Conservation (phyloP, 2,888 invertebrate species). For the Polydrusus tereticollis region DNA sequence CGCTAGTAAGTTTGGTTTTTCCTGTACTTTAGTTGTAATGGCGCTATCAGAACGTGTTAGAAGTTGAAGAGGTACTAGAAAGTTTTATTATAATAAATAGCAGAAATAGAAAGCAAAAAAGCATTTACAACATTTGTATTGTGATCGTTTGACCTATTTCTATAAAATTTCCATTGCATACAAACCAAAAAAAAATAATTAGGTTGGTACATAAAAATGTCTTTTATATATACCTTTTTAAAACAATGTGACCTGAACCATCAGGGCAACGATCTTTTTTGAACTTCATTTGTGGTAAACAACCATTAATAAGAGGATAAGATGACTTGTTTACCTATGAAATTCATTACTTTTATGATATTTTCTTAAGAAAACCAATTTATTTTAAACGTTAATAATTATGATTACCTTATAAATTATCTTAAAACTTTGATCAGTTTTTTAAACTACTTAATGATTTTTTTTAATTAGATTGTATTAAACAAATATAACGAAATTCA, state of each 20-base stretch:
- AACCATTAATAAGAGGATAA: slow-evolving; percentile 1
- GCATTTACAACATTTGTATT: no score
- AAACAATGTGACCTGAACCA: neutral
- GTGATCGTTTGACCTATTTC: no score
- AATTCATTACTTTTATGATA: neutral
- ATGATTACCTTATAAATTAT: neutral
- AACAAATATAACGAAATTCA: no score
- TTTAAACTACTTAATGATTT: neutral
- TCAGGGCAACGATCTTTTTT: slow-evolving; percentile 3
- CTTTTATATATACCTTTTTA: neutral
- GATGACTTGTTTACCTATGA: neutral
- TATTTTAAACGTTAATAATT: neutral
- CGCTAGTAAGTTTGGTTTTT: no score
- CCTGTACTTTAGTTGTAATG: no score
- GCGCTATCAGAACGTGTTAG: no score
- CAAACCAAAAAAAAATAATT: neutral
- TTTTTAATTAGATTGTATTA: no score
- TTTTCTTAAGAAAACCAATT: neutral
- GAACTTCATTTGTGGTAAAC: slow-evolving; percentile 8
- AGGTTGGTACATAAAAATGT: neutral
- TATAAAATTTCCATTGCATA: no score
- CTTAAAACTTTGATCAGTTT: neutral
- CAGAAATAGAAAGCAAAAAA: no score
- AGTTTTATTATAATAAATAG: no score
- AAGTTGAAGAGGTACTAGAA: no score